Conservation (phyloP, 2,797 vertebrate genomes). For the Benthosema pterotum region DNA sequence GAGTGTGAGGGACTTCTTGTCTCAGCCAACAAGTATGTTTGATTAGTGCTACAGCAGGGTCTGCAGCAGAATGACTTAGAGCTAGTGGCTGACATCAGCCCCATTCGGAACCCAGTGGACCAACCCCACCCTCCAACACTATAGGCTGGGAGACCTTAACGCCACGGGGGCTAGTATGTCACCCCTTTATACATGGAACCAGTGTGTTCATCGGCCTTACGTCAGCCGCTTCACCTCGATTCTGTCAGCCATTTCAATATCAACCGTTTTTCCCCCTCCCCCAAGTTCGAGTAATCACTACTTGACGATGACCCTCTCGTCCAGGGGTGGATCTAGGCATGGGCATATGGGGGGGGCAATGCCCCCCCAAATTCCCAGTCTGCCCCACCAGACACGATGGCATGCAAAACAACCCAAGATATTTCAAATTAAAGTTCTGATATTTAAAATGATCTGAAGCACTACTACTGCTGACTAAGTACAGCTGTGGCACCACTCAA, state of each 20-base stretch:
- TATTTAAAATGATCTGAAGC: too few species aligned
- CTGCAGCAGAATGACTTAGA: constrained; percentile 62
- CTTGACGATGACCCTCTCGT: constrained; percentile 16
- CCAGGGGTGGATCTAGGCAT: too few species aligned
- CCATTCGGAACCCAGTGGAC: constrained; percentile 51
- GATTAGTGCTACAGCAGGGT: constrained; percentile 60
- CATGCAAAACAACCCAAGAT: too few species aligned
- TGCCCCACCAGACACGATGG: too few species aligned
- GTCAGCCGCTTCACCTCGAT: not conserved
- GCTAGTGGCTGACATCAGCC: constrained; percentile 69
- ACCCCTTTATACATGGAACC: constrained; percentile 6
- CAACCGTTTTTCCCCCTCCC: not conserved
- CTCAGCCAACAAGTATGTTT: constrained; percentile 68
- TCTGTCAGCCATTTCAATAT: constrained; percentile 8
- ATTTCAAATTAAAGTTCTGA: too few species aligned
- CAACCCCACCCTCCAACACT: constrained; percentile 57
- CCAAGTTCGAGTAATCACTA: not conserved
- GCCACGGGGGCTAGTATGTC: constrained; percentile 28
- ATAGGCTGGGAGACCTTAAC: constrained; percentile 34
- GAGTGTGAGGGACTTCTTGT: constrained; percentile 35
- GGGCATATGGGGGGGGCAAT: too few species aligned
- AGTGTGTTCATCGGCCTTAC: constrained; percentile 14
- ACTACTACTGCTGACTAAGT: too few species aligned
- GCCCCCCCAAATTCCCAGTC: too few species aligned
- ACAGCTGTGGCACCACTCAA: too few species aligned